Conservation (phyloP, 2,888 invertebrate species). For the Mesorhabditis belari region DNA sequence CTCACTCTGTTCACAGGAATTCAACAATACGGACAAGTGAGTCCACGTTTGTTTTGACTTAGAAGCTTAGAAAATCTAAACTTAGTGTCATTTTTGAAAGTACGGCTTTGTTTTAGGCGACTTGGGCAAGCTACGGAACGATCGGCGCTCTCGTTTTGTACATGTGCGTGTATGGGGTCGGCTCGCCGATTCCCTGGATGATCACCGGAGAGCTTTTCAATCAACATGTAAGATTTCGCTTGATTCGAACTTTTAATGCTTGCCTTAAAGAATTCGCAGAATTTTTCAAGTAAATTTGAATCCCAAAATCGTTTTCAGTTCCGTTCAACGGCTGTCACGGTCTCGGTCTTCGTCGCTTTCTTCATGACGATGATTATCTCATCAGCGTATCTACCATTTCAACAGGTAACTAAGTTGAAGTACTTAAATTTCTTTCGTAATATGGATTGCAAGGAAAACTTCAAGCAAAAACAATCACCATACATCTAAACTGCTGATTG, state of each 20-base stretch:
- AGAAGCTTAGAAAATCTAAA: neutral
- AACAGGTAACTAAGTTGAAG: conserved; percentile 39
- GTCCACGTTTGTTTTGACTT: neutral
- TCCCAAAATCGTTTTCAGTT: conserved; percentile 37
- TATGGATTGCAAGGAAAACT: too few relatives aligned
- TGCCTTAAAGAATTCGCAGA: neutral
- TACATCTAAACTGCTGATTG: too few relatives aligned
- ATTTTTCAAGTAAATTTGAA: too few relatives aligned
- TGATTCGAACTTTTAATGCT: neutral
- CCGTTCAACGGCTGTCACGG: conserved; percentile 47
- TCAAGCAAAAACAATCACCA: too few relatives aligned
- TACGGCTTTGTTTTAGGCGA: conserved; percentile 17
- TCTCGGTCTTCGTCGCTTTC: conserved; percentile 49
- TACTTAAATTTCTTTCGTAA: too few relatives aligned
- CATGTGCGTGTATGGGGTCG: conserved; percentile 52
- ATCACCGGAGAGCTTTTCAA: conserved; percentile 50
- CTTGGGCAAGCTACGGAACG: conserved; percentile 47
- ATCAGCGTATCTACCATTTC: conserved; percentile 51
- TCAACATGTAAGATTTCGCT: conserved; percentile 30
- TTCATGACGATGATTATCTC: conserved; percentile 45
- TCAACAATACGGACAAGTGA: neutral
- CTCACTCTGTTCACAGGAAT: neutral
- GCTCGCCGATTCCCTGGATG: conserved; percentile 52
- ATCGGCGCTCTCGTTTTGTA: conserved; percentile 44
- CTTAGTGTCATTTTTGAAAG: neutral